Conservation (phyloP, 2,888 invertebrate species). For the Deilephila elpenor region DNA sequence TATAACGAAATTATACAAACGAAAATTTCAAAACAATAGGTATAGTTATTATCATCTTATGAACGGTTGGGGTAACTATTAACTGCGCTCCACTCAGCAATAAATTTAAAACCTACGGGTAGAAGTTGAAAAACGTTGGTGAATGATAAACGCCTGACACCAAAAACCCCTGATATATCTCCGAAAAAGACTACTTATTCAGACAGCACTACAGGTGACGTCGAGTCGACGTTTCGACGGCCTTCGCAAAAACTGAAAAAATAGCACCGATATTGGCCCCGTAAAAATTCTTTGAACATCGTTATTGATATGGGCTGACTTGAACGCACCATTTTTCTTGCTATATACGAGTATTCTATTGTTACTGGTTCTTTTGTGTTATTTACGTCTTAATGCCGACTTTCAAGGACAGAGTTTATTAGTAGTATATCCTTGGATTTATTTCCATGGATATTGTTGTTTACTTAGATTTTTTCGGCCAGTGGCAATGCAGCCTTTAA, state of each 20-base stretch:
- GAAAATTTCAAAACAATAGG: too few species aligned
- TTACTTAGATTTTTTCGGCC: too few species aligned
- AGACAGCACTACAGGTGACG: not conserved
- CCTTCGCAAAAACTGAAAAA: slow-evolving; percentile 7
- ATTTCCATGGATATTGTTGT: too few species aligned
- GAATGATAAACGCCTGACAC: slow-evolving; percentile 12
- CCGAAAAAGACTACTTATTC: slow-evolving; percentile 5
- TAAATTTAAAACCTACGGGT: not conserved
- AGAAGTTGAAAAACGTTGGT: not conserved
- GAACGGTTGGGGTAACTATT: not conserved
- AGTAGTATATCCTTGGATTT: too few species aligned
- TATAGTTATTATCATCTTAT: too few species aligned
- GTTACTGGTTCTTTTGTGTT: not conserved
- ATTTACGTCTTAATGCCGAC: not conserved
- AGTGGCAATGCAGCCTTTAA: too few species aligned
- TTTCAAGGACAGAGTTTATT: too few species aligned
- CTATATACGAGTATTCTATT: not conserved
- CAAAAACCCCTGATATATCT: not conserved
- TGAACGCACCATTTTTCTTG: not conserved
- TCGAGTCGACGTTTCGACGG: slow-evolving; percentile 6
- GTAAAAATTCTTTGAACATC: slow-evolving; percentile 12
- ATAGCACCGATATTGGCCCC: not conserved
- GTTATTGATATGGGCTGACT: slow-evolving; percentile 2
- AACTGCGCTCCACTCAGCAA: not conserved
- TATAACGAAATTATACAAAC: too few species aligned